These are phyloP conservation scores for Parnassius smintheus DNA, from an alignment of 2,888 invertebrate genomes.

Conservation along the genomic window DNA sequence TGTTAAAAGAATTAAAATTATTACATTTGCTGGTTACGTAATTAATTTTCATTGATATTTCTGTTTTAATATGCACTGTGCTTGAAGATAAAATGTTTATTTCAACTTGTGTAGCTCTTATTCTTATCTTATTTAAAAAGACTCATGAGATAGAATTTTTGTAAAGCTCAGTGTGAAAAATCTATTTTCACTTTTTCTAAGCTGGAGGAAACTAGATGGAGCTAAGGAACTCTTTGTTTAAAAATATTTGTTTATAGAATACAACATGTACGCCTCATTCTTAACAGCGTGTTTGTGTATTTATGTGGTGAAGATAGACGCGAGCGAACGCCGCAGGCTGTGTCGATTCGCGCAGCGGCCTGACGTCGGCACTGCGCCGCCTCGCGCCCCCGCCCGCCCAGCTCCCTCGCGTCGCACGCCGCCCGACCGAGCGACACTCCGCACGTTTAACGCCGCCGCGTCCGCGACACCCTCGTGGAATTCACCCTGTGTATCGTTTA, in stretches of 20 bases:
- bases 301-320: slow-evolving; percentile 56
- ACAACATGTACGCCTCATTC: slow-evolving; percentile 17
- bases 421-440: slow-evolving; percentile 47
- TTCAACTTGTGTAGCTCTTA: too few relatives aligned
- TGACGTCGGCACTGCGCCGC: slow-evolving; percentile 50
- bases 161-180: too few relatives aligned
- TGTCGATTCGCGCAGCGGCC: slow-evolving; percentile 44
- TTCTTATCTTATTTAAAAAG: too few relatives aligned
- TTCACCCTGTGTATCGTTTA: slow-evolving; percentile 8
- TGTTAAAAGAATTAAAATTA: too few relatives aligned
- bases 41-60: too few relatives aligned
- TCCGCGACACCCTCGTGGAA: slow-evolving; percentile 26
- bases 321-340: slow-evolving; percentile 47
- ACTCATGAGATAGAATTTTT: too few relatives aligned
- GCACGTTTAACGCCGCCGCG: slow-evolving; percentile 42
- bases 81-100: too few relatives aligned
- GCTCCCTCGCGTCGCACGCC: slow-evolving; percentile 51
- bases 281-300: slow-evolving; percentile 64
- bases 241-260: not conserved
- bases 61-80: too few relatives aligned
- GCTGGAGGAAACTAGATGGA: not conserved
- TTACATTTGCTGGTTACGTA: too few relatives aligned
- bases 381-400: slow-evolving; percentile 48
- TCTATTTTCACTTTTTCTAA: not conserved
- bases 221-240: not conserved